Percentiles rank a stretch among this genome's conserved stretches.
phyloP scores from a whole-genome alignment of 1,140 invertebrate genomes.

The Drosophila athabasca region DNA sequence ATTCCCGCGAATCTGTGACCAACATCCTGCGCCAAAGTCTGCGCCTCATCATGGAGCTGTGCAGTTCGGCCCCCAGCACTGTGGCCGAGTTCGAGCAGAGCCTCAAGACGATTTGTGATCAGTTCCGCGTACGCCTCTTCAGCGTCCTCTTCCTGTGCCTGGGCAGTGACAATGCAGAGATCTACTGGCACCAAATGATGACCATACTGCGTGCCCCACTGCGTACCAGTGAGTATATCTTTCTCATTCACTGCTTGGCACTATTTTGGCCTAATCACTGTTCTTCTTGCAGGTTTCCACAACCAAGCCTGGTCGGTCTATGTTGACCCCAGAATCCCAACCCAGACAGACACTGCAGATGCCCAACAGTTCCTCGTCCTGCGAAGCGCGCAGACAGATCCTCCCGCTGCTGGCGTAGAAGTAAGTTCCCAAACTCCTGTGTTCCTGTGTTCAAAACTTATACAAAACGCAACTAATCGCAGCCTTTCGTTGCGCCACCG shows the following conservation, averaged over 20 bases:
- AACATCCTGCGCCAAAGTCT: slow-evolving; percentile 68
- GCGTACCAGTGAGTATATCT: slow-evolving; percentile 56
- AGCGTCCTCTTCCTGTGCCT: slow-evolving; percentile 73
- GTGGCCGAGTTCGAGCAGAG: slow-evolving; percentile 82
- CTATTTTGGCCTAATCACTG: not conserved
- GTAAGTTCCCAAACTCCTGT: slow-evolving; percentile 21
- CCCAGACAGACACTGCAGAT: slow-evolving; percentile 52
- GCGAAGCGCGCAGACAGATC: slow-evolving; percentile 34
- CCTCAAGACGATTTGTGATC: slow-evolving; percentile 76
- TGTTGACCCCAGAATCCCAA: slow-evolving; percentile 62
- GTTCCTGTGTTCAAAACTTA: not conserved
- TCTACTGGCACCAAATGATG: slow-evolving; percentile 75
- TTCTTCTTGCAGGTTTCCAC: slow-evolving; percentile 57
- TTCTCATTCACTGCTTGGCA: not conserved
- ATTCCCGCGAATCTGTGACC: slow-evolving; percentile 73
- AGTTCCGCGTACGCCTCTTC: slow-evolving; percentile 66
- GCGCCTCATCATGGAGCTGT: slow-evolving; percentile 74
- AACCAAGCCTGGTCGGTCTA: slow-evolving; percentile 65
- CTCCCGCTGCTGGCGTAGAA: slow-evolving; percentile 18
- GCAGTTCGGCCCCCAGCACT: slow-evolving; percentile 66
- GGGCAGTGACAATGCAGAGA: slow-evolving; percentile 68
- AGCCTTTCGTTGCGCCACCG: slow-evolving; percentile 55
- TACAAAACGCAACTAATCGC: slow-evolving; percentile 23
- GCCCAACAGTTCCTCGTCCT: slow-evolving; percentile 73
- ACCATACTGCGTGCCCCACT: slow-evolving; percentile 48